A percentile compares a stretch with the other conserved stretches of the same genome.
These are phyloP conservation scores for Meteorus sp. DNA, from an alignment of 1,140 invertebrate species.

Conservation along the genomic window DNA sequence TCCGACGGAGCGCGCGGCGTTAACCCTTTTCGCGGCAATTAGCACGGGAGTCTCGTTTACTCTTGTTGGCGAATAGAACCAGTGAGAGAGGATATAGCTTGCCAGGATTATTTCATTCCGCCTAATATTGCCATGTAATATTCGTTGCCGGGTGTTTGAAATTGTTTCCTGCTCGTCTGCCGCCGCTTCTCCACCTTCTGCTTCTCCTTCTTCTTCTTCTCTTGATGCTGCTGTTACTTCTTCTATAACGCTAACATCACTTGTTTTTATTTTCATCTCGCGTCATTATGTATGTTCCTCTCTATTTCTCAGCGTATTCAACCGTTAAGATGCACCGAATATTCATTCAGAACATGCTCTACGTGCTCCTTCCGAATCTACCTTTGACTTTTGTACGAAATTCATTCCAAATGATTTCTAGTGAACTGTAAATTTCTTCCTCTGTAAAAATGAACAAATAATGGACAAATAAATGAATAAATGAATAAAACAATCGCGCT, in stretches of 20 bases:
- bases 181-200: conserved; percentile 21
- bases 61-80: conserved; percentile 46
- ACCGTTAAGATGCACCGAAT: conserved; percentile 27
- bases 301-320: conserved; percentile 7
- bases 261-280: too few species aligned
- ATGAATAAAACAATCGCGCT: too few species aligned
- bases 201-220: too few species aligned
- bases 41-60: conserved; percentile 52
- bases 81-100: conserved; percentile 33
- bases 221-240: too few species aligned
- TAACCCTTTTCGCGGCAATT: conserved; percentile 56
- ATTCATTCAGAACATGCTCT: not conserved
- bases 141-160: conserved; percentile 53
- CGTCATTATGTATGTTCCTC: conserved; percentile 23
- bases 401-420: too few species aligned
- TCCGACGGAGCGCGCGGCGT: too few species aligned
- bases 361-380: not conserved
- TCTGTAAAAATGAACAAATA: too few species aligned
- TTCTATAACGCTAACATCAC: too few species aligned
- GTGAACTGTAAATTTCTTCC: too few species aligned
- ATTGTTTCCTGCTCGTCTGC: conserved; percentile 42
- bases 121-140: conserved; percentile 56
- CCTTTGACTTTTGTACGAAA: not conserved
- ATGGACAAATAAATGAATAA: too few species aligned
- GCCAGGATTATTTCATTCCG: conserved; percentile 55